Evolutionary conservation across 2,888 invertebrate genomes (phyloP).

Genomic region (Ypsolopha scabrella): DNA sequence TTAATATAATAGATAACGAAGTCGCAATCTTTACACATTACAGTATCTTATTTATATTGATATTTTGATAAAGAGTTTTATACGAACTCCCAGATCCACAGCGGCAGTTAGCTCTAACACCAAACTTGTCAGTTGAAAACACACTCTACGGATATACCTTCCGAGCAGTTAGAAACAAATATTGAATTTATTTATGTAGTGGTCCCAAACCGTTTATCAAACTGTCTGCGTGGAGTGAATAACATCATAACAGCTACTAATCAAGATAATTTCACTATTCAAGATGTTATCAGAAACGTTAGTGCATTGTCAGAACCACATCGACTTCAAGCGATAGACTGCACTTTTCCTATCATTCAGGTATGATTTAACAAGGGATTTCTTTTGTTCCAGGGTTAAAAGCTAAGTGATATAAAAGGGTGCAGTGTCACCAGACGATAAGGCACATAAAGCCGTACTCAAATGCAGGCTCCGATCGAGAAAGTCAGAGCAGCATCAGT

Average conservation of each 20-base stretch:
- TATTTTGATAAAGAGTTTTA: slow-evolving; percentile 40
- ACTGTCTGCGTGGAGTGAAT: too few relatives aligned
- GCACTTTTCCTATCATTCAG: background rate
- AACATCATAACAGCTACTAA: too few relatives aligned
- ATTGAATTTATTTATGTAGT: too few relatives aligned
- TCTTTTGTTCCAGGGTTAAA: slow-evolving; percentile 54
- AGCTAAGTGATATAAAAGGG: slow-evolving; percentile 33
- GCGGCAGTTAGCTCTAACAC: slow-evolving; percentile 20
- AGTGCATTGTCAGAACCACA: slow-evolving; percentile 1
- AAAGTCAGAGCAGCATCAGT: slow-evolving; percentile 26
- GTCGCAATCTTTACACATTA: slow-evolving; percentile 40
- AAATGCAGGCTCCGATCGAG: background rate
- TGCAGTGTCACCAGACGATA: slow-evolving; percentile 28
- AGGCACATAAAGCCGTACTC: slow-evolving; percentile 12
- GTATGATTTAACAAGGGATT: slow-evolving; percentile 3
- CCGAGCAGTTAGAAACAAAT: too few relatives aligned
- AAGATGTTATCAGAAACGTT: slow-evolving; percentile 15
- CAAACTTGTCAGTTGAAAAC: too few relatives aligned
- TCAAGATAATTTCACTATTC: too few relatives aligned
- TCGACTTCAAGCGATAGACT: background rate
- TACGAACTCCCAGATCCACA: slow-evolving; percentile 19
- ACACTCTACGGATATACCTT: too few relatives aligned
- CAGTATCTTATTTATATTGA: slow-evolving; percentile 64
- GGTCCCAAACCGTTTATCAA: too few relatives aligned
- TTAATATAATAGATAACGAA: slow-evolving; percentile 3